phyloP scores from a whole-genome alignment of 2,888 invertebrate species.

The Deroplatys truncata region DNA sequence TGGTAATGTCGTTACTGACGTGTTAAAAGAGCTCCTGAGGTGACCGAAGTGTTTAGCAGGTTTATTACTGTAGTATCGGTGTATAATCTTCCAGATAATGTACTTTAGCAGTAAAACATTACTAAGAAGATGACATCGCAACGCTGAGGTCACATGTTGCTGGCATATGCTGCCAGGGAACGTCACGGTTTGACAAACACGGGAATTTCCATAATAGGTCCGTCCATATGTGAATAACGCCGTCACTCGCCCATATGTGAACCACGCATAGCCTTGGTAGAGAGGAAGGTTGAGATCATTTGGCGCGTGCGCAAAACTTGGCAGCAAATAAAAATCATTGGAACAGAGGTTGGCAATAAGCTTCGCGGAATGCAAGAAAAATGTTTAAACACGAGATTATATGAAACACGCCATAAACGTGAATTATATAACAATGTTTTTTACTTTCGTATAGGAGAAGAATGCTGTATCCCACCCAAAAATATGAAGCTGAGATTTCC shows the following conservation, averaged over 20 bases:
- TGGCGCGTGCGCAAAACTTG: neutral
- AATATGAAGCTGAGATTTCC: no score
- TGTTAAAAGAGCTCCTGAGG: no score
- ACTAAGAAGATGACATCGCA: neutral
- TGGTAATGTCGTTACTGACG: no score
- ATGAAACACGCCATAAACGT: no score
- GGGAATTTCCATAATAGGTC: neutral
- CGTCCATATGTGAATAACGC: neutral
- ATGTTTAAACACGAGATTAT: no score
- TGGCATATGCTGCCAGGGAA: neutral
- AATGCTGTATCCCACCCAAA: no score
- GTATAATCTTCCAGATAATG: neutral
- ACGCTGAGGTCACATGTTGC: neutral
- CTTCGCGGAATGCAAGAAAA: neutral
- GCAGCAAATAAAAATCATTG: neutral
- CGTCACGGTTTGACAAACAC: neutral
- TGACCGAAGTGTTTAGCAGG: neutral
- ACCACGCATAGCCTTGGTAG: neutral
- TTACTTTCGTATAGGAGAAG: no score
- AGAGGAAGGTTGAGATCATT: neutral
- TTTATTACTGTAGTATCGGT: neutral
- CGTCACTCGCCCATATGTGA: neutral
- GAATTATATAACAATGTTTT: no score
- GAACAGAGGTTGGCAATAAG: neutral
- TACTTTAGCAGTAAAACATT: neutral